These are phyloP conservation scores for Diadophis punctatus DNA, from an alignment of 2,113 vertebrate species.

Conservation along the genomic window DNA sequence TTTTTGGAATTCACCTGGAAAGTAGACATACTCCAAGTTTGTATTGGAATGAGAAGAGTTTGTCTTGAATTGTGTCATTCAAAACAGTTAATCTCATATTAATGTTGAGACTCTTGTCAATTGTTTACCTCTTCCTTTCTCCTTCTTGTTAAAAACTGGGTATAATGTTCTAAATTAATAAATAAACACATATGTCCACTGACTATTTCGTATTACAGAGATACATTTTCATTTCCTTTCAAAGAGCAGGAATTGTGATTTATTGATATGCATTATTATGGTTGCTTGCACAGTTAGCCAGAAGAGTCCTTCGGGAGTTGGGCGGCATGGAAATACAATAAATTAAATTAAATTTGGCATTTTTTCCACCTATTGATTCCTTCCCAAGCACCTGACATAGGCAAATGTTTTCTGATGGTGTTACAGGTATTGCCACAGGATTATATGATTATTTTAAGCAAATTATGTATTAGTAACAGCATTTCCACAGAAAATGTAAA, in stretches of 20 bases:
- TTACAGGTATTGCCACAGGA: background rate
- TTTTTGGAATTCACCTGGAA: background rate
- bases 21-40: background rate
- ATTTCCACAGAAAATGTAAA: background rate
- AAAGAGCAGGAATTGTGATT: slow-evolving; percentile 26
- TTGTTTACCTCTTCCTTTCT: slow-evolving; percentile 21
- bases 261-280: background rate
- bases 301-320: too few relatives aligned
- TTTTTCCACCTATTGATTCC: background rate
- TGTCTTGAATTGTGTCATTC: background rate
- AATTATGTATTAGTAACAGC: background rate
- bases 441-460: background rate
- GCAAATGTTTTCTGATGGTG: background rate
- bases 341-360: too few relatives aligned
- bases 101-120: slow-evolving; percentile 6
- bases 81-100: background rate
- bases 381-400: background rate
- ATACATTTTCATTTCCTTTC: slow-evolving; percentile 33
- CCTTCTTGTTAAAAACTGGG: slow-evolving; percentile 4
- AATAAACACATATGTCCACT: background rate
- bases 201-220: slow-evolving; percentile 33
- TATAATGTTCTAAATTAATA: background rate
- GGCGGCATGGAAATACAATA: too few relatives aligned
- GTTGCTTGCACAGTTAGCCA: background rate
- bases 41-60: background rate